A percentile compares a stretch with the other conserved stretches of the same genome.
Conservation (phyloP, 2,797 vertebrate species). For the Acridotheres tristis region DNA sequence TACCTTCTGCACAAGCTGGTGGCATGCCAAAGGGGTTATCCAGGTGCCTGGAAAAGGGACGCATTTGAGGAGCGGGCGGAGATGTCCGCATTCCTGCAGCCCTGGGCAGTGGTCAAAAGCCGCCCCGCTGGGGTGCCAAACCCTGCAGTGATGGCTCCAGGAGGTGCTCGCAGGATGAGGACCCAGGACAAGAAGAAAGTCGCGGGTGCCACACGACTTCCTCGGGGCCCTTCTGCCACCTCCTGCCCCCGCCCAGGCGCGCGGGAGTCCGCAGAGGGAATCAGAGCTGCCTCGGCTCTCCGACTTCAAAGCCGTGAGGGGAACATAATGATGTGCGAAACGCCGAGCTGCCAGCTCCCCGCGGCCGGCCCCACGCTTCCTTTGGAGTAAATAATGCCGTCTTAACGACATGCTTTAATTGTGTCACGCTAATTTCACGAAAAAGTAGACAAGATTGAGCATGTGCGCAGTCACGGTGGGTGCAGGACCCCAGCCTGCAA, state of each 20-base stretch:
- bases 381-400: conserved; percentile 41
- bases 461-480: not conserved
- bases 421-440: conserved; percentile 34
- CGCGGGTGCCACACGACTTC: not conserved
- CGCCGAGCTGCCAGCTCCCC: conserved; percentile 45
- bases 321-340: conserved; percentile 60
- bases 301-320: conserved; percentile 38
- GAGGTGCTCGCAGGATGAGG: not conserved
- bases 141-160: fast-evolving
- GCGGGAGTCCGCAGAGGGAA: not conserved
- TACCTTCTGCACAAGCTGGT: not conserved
- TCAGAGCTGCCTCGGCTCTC: not conserved
- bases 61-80: fast-evolving
- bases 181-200: not conserved
- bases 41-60: not conserved
- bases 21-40: not conserved
- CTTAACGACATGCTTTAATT: conserved; percentile 47
- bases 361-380: conserved; percentile 18
- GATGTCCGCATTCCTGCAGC: not conserved
- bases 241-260: not conserved
- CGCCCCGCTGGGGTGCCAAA: fast-evolving
- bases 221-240: not conserved
- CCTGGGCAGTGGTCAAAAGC: fast-evolving
- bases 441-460: conserved; percentile 55
- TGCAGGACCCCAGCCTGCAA: not conserved